Percentiles rank a stretch among this genome's conserved stretches.
phyloP scores from a whole-genome alignment of 2,113 vertebrate species.

The Chaetura pelagica region DNA sequence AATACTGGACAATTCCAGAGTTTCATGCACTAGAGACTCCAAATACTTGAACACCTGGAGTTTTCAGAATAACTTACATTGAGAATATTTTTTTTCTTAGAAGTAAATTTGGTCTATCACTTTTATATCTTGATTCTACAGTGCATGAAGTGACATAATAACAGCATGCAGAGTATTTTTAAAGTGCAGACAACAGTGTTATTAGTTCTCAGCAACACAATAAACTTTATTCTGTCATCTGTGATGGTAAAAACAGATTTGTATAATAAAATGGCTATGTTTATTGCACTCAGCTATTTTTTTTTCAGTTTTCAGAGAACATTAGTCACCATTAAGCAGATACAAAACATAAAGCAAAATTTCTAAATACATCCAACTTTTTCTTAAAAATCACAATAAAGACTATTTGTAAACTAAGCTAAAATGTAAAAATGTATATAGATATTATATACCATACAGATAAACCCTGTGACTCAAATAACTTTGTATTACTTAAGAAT shows the following conservation, averaged over 20 bases:
- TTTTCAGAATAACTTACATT: not conserved
- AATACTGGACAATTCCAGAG: not conserved
- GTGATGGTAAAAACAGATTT: not conserved
- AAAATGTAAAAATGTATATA: not conserved
- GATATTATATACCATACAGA: not conserved
- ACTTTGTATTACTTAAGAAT: slow-evolving; percentile 1
- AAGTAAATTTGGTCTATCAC: not conserved
- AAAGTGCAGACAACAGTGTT: not conserved
- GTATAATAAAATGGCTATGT: not conserved
- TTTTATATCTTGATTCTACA: not conserved
- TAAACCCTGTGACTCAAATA: fast-evolving
- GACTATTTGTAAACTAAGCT: not conserved
- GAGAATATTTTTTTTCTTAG: not conserved
- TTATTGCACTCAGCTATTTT: not conserved
- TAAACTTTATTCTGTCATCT: not conserved
- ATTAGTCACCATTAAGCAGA: not conserved
- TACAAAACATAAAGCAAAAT: not conserved
- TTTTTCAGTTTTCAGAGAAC: not conserved
- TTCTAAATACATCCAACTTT: not conserved
- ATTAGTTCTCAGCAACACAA: not conserved
- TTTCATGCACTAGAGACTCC: not conserved
- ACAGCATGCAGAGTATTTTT: not conserved
- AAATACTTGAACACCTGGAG: not conserved
- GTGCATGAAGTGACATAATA: not conserved
- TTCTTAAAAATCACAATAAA: not conserved